A percentile compares a stretch with the other conserved stretches of the same genome.
phyloP scores from a whole-genome alignment of 2,888 invertebrate species.

The Trissoscelio sp. region DNA sequence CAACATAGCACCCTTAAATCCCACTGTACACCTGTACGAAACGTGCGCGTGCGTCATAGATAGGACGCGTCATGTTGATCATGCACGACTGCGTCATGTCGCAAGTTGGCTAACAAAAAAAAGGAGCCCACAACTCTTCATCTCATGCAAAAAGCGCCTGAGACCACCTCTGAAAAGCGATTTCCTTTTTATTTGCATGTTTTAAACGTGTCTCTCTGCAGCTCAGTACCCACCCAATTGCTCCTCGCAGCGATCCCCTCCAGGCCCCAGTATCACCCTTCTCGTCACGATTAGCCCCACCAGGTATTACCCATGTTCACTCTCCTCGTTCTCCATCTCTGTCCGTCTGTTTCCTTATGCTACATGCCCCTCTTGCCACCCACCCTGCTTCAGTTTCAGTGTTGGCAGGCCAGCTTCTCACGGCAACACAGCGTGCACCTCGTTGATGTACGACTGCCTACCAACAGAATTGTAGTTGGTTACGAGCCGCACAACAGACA shows the following conservation, averaged over 20 bases:
- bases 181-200: background rate
- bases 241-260: background rate
- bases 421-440: constrained; percentile 31
- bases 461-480: constrained; percentile 41
- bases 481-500: constrained; percentile 39
- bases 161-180: background rate
- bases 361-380: constrained; percentile 29
- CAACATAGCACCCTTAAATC: no score
- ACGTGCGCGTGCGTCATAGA: no score
- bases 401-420: constrained; percentile 42
- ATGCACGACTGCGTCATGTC: no score
- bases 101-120: background rate
- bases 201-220: background rate
- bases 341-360: constrained; percentile 3
- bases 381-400: constrained; percentile 11
- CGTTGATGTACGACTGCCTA: constrained; percentile 23
- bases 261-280: background rate
- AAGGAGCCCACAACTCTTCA: background rate
- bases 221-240: background rate
- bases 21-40: no score
- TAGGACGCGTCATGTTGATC: no score
- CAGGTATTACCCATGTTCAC: constrained; percentile 3
- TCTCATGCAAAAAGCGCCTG: background rate
- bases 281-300: constrained; percentile 16
- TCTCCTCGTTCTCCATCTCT: constrained; percentile 13